Percentiles rank a stretch among this genome's conserved stretches.
Evolutionary conservation across 2,113 vertebrate genomes (phyloP).

Genomic region (Bostrychus sinensis): DNA sequence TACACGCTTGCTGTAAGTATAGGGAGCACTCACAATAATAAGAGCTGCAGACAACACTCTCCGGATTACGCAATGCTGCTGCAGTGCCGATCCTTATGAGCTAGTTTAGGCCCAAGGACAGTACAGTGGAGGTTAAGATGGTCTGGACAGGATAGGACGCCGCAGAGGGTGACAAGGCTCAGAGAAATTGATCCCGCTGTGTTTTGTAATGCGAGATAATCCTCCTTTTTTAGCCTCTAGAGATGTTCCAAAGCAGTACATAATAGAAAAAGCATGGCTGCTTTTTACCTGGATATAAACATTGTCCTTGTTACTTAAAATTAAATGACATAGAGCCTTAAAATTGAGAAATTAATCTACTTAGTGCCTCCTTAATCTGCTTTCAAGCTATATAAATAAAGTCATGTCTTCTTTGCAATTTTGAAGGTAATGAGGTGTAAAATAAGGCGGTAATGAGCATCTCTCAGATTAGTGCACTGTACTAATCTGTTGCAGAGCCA

Average conservation of each 20-base stretch:
- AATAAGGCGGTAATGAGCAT: conserved; percentile 3
- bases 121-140: conserved; percentile 66
- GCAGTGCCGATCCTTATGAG: conserved; percentile 72
- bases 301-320: not conserved
- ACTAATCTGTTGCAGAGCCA: not conserved
- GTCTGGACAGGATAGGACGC: conserved; percentile 32
- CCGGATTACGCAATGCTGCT: conserved; percentile 66
- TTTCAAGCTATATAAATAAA: conserved; percentile 5
- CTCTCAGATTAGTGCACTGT: not conserved
- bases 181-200: conserved; percentile 47
- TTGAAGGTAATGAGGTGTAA: conserved; percentile 42
- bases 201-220: conserved; percentile 51
- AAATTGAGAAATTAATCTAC: conserved; percentile 14
- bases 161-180: conserved; percentile 24
- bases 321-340: not conserved
- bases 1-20: conserved; percentile 59
- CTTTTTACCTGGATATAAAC: not conserved
- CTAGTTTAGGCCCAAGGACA: conserved; percentile 71
- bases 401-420: not conserved
- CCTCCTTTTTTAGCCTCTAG: conserved; percentile 33
- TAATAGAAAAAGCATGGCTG: not conserved
- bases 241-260: conserved; percentile 8
- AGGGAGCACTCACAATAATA: conserved; percentile 61
- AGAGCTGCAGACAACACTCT: conserved; percentile 54
- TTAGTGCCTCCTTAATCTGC: conserved; percentile 28